Evolutionary conservation across 2,888 invertebrate species (phyloP).

Genomic region (Napeogenes inachia): DNA sequence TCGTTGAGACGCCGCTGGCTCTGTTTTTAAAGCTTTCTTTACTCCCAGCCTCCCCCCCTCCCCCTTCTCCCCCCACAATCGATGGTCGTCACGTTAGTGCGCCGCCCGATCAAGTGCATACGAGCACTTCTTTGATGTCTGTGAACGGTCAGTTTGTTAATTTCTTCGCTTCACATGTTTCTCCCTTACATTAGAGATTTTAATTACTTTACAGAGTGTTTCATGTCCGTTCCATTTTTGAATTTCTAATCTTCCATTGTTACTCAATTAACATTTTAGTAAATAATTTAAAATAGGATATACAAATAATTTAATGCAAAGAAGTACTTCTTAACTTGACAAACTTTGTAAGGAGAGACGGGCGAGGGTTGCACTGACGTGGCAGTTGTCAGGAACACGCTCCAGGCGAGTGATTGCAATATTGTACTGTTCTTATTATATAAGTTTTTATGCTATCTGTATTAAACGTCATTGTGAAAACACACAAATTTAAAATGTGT

Average conservation of each 20-base stretch:
- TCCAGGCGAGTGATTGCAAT: constrained; percentile 16
- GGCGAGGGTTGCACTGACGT: constrained; percentile 20
- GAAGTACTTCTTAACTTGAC: constrained; percentile 7
- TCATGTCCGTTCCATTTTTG: too few species aligned
- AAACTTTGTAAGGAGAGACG: constrained; percentile 1
- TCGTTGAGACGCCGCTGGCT: constrained; percentile 68
- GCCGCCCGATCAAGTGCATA: constrained; percentile 72
- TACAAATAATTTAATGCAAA: neutral
- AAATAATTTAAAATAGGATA: neutral
- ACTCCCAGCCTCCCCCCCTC: constrained; percentile 34
- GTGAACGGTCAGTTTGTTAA: constrained; percentile 5
- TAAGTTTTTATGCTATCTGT: constrained; percentile 3
- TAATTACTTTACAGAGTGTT: too few species aligned
- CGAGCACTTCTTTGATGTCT: constrained; percentile 70
- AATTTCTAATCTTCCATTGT: too few species aligned
- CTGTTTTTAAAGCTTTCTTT: constrained; percentile 54
- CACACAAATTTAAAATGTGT: neutral
- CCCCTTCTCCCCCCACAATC: constrained; percentile 50
- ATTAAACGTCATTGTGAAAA: constrained; percentile 2
- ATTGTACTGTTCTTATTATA: constrained; percentile 8
- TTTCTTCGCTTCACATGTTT: constrained; percentile 36
- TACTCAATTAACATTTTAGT: too few species aligned
- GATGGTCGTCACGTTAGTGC: constrained; percentile 72
- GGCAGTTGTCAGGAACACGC: constrained; percentile 31
- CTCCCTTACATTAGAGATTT: neutral